Evolutionary conservation across 2,888 invertebrate species (phyloP).

Genomic region (Mylabris sibirica): DNA sequence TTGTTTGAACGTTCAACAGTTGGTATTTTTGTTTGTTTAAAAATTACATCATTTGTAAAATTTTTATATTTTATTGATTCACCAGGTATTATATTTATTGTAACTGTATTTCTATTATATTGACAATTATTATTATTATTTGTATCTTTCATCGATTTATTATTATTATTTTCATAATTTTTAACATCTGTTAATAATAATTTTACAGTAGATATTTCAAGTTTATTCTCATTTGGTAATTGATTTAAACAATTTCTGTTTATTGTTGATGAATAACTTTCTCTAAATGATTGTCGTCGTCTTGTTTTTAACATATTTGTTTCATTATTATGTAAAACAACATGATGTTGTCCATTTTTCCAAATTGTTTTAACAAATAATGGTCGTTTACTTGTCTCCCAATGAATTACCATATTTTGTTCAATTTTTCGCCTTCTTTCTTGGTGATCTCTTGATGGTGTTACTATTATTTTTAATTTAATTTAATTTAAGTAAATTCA

Average conservation of each 20-base stretch:
- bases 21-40: background rate
- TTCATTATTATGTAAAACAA: slow-evolving; percentile 72
- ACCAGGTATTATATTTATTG: background rate
- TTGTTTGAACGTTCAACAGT: slow-evolving; percentile 5
- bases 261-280: background rate
- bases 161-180: background rate
- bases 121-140: background rate
- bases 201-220: slow-evolving; percentile 6
- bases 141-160: background rate
- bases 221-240: background rate
- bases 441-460: slow-evolving; percentile 26
- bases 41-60: slow-evolving; percentile 61
- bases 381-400: slow-evolving; percentile 67
- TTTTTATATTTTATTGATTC: slow-evolving; percentile 15
- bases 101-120: background rate
- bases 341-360: slow-evolving; percentile 75
- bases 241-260: background rate
- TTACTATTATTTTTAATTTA: background rate
- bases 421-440: too few species aligned
- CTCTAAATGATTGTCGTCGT: slow-evolving; percentile 3
- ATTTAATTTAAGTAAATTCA: background rate
- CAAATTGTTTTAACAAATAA: slow-evolving; percentile 69
- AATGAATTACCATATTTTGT: slow-evolving; percentile 61
- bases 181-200: background rate
- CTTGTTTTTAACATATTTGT: background rate